Base-by-base conservation (phyloP, 2,797 vertebrate species). In the Microctenopoma steveboyesi region DNA sequence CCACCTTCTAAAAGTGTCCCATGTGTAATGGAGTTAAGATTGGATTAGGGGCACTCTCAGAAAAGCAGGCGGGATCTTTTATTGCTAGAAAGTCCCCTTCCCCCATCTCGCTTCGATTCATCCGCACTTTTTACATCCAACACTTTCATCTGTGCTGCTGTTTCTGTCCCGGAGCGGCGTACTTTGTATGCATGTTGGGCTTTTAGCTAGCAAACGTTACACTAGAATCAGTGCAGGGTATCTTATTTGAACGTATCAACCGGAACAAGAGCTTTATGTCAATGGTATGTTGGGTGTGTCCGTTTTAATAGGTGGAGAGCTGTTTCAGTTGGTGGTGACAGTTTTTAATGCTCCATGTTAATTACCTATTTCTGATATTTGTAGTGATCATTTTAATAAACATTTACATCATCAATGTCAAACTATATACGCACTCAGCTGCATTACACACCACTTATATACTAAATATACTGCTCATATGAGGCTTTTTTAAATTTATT, bases 1-100 rank as follows among this genome's bases (percentile, higher is more conserved):
- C 37, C 22, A 35, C 54, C 65, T 73, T 73, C 30, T 45, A 49
- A 77, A 64, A 79, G 65, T 66, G 55, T 84, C 82, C 84, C 87
- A 63, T 40, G 57, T 83, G 89, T 82, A 87, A 86, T 76, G 68
- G 86, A 85, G 83, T 88, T 85, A 82, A 78, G 64, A 81, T 70
- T 74, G 86, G 89, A 91, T 88, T 89, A 89, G 78, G 67, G 76
- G 58, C 80, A 85, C 68, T 78, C 79, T 78, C 74, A 72, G 67
- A 35, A 87, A 82, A 82, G 60, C 62, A 13, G 67, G 40, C 60
- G 33, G 43, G 70, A 49, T 81, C 79, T 87, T 82, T 74, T 49
- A 50, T 88, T 86, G 75, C 88, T 91, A 70, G 82, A 89, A 86
- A 87, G 79, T 51, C 52, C 40, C 42, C 14, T 16, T n/a, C 33